Conservation (phyloP, 1,140 invertebrate species). For the Daktulosphaira vitifoliae region DNA sequence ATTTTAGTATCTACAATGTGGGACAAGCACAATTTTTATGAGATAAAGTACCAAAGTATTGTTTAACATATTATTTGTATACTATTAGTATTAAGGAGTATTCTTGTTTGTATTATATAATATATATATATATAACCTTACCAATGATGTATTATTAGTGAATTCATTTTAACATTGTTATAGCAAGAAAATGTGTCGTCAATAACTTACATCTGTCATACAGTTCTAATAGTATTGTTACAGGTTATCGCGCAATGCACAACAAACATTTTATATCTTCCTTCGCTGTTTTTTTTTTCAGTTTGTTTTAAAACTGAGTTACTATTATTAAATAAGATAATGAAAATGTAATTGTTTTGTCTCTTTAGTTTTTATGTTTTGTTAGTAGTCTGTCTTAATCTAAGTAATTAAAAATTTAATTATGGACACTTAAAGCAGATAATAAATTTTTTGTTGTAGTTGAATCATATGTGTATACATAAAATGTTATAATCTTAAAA, state of each 20-base stretch:
- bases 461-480: no score
- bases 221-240: no score
- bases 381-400: constrained; percentile 23
- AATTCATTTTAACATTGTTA: not conserved
- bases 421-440: no score
- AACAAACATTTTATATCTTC: constrained; percentile 19
- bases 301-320: constrained; percentile 30
- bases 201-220: no score
- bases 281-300: constrained; percentile 18
- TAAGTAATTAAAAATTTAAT: constrained; percentile 13
- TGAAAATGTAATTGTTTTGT: not conserved
- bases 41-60: constrained; percentile 30
- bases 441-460: no score
- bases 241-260: not conserved
- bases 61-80: constrained; percentile 29
- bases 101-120: no score
- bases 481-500: not conserved
- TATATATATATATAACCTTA: not conserved
- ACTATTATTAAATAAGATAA: not conserved
- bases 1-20: no score
- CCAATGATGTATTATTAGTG: constrained; percentile 29
- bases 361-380: not conserved
- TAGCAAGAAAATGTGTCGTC: no score
- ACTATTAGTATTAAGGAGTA: constrained; percentile 30
- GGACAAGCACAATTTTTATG: constrained; percentile 26